Evolutionary conservation across 2,113 vertebrate genomes (phyloP).

Genomic region (Poicephalus meyeri): DNA sequence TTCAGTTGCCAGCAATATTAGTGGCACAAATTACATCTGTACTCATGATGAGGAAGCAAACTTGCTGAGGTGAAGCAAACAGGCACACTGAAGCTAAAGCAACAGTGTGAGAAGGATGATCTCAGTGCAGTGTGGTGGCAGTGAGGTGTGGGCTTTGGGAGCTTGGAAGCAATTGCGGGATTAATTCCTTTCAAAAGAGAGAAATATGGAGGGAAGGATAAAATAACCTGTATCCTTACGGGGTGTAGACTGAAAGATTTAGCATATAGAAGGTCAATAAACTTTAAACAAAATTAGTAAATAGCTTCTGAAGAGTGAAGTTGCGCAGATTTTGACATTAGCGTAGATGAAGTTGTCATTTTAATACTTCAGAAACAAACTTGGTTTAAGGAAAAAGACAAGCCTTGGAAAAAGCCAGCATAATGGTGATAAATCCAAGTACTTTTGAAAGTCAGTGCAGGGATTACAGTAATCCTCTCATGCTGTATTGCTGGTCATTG

Average conservation of each 20-base stretch:
- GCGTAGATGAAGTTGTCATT: neutral
- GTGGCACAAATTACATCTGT: neutral
- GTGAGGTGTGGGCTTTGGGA: neutral
- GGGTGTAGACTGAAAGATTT: neutral
- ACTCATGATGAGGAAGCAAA: neutral
- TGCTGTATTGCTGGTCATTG: neutral
- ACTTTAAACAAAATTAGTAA: neutral
- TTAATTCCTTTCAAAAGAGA: neutral
- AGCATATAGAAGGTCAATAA: neutral
- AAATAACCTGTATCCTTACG: neutral
- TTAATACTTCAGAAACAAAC: neutral
- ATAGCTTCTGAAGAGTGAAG: neutral
- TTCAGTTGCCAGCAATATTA: accelerated
- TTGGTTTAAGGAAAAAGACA: neutral
- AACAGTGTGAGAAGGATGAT: neutral
- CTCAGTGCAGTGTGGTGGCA: neutral
- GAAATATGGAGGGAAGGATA: neutral
- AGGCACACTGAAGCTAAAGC: neutral
- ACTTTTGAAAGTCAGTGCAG: neutral
- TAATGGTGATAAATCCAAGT: neutral
- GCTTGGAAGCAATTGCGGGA: neutral
- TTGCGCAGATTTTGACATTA: neutral
- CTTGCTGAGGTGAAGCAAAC: neutral
- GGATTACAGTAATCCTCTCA: neutral
- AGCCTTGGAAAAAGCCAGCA: neutral